phyloP scores from a whole-genome alignment of 2,113 vertebrate species.

The Pseudorhombus dupliciocellatus region DNA sequence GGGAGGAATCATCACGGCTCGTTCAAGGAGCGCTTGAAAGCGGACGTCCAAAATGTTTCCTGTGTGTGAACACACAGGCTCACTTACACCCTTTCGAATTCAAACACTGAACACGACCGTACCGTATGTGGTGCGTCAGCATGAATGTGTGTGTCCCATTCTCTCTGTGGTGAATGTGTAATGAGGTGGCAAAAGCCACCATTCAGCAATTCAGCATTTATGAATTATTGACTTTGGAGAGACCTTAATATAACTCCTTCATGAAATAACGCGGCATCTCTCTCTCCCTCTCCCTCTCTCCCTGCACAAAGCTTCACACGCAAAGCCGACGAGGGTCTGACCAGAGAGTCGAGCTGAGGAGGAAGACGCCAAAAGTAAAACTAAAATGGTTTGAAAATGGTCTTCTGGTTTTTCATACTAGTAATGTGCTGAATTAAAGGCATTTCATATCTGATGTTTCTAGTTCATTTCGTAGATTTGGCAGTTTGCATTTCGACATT shows the following conservation, averaged over 20 bases:
- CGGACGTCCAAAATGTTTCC: background rate
- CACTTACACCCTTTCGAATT: conserved; percentile 51
- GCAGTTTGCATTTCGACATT: background rate
- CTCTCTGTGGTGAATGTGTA: conserved; percentile 73
- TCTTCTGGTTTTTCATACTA: background rate
- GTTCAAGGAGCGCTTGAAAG: background rate
- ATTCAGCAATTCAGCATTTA: conserved; percentile 76
- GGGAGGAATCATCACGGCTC: background rate
- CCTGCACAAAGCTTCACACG: conserved; percentile 44
- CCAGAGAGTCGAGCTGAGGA: conserved; percentile 11
- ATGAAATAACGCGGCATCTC: conserved; percentile 58
- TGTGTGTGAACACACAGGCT: conserved; percentile 33
- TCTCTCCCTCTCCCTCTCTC: conserved; percentile 15
- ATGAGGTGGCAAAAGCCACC: conserved; percentile 74
- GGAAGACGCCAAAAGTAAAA: conserved; percentile 6
- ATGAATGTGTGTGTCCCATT: conserved; percentile 65
- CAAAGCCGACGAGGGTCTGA: conserved; percentile 42
- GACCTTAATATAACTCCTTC: conserved; percentile 76
- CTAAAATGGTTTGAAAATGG: background rate
- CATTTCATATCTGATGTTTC: too few relatives aligned
- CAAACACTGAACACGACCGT: conserved; percentile 49
- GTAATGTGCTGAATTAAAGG: background rate
- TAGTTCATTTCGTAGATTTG: background rate
- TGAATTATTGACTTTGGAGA: conserved; percentile 78
- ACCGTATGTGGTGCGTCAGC: conserved; percentile 66